Conservation (phyloP, 2,113 vertebrate species). For the Sebastes schlegelii region DNA sequence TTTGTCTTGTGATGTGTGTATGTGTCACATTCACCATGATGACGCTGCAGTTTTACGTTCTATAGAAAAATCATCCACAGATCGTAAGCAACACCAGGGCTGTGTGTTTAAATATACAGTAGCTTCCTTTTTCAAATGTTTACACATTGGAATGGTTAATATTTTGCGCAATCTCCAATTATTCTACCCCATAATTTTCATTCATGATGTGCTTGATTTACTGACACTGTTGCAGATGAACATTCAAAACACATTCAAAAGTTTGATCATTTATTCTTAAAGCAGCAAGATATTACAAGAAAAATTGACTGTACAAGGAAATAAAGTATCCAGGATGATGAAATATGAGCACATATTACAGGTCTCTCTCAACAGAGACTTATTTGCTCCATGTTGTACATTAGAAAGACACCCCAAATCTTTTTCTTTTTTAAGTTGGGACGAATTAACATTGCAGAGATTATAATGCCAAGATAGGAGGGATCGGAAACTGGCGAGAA, state of each 20-base stretch:
- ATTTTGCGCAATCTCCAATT: background rate
- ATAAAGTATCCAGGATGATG: conserved; percentile 53
- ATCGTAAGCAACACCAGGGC: no score
- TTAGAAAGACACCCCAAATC: conserved; percentile 44
- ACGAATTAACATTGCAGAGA: conserved; percentile 41
- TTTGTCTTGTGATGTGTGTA: background rate
- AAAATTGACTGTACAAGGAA: conserved; percentile 86
- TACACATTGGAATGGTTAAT: background rate
- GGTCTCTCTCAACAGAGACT: conserved; percentile 50
- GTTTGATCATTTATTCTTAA: conserved; percentile 81
- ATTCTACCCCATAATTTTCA: background rate
- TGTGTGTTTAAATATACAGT: background rate
- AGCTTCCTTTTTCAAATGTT: background rate
- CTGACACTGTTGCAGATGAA: background rate
- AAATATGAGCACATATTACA: conserved; percentile 38
- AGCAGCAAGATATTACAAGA: conserved; percentile 82
- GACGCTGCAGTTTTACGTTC: background rate
- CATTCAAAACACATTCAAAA: conserved; percentile 22
- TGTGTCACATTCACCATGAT: background rate
- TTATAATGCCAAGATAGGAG: conserved; percentile 43
- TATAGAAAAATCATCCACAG: no score
- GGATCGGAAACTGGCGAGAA: conserved; percentile 26
- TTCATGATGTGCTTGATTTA: background rate
- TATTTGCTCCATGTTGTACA: conserved; percentile 44
- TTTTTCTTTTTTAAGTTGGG: conserved; percentile 23